phyloP scores from a whole-genome alignment of 2,888 invertebrate genomes.

The Brachyopa scutellaris region DNA sequence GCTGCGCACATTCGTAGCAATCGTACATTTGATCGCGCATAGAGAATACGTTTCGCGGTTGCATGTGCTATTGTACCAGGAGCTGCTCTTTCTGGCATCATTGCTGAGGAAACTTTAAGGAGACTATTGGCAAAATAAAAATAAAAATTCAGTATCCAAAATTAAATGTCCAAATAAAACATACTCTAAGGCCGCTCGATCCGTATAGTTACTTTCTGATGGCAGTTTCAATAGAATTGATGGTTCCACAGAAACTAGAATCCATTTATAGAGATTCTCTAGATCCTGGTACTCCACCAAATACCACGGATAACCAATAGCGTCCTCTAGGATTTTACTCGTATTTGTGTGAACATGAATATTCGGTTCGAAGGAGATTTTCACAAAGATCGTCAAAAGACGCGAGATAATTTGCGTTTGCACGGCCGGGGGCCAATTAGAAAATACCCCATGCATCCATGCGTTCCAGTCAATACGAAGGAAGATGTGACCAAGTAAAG shows the following conservation, averaged over 20 bases:
- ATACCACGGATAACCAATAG: conserved; percentile 86
- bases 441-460: conserved; percentile 83
- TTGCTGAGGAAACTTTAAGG: conserved; percentile 77
- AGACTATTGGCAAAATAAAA: conserved; percentile 73
- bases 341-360: conserved; percentile 84
- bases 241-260: conserved; percentile 88
- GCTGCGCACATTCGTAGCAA: conserved; percentile 78
- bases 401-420: conserved; percentile 84
- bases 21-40: conserved; percentile 79
- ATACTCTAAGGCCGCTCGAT: conserved; percentile 85
- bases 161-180: conserved; percentile 67
- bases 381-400: conserved; percentile 87
- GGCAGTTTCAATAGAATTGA: conserved; percentile 85
- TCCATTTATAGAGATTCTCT: conserved; percentile 88
- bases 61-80: conserved; percentile 74
- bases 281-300: conserved; percentile 85
- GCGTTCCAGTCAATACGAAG: conserved; percentile 86
- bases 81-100: conserved; percentile 76
- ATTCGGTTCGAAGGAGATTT: conserved; percentile 88
- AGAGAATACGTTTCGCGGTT: conserved; percentile 79
- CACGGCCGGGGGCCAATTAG: conserved; percentile 81
- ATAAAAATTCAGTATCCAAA: conserved; percentile 35
- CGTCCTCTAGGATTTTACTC: conserved; percentile 83
- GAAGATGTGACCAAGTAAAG: conserved; percentile 88
- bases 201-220: conserved; percentile 83